Base-by-base conservation (phyloP, 2,888 invertebrate species). In the Dryadula phaetusa region DNA sequence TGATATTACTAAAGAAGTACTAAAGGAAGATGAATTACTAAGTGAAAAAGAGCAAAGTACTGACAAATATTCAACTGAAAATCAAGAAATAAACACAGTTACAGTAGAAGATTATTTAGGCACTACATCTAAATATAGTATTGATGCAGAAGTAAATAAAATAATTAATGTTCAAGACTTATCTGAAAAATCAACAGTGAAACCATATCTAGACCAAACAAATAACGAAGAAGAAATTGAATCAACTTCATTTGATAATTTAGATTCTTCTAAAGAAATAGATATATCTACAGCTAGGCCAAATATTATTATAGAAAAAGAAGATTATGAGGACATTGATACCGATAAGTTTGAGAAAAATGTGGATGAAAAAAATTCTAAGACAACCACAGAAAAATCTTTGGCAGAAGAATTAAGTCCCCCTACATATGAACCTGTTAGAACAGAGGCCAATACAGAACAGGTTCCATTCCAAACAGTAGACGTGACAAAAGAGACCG, bases 371-470 rank as follows among this genome's bases (percentile, higher is more conserved):
- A n/a, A 69, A 40, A 0, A 10, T 42, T 37, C 32, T 28, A 20
- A 52, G 34, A 58, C 18, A n/a, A 62, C 49, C 8, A 49, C 66
- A 46, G 62, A 66, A 63, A 52, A 47, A 44, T 18, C 62, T 28
- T 10, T 25, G 14, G 18, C 16, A 7, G 54, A 40, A n/a, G 60
- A 60, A 37, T 7, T 10, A 40, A 7, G 22, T 46, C 52, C 58
- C 14, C 28, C 25, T 44, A 58, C 42, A 5, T 18, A 65, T 34
- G 40, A 65, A 60, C 49, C 58, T 47, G 12, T 14, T 40, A 28
- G 6, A 8, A 16, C 16, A n/a, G 66, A 66, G 14, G 25, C 6
- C 18, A 34, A 37, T 42, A 63, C 60, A 32, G 62, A 62, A 34
- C 58, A 53, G 20, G 20, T 53, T 22, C 12, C 34, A 25, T 25